Percentiles rank a stretch among this genome's conserved stretches.
Evolutionary conservation across 2,113 vertebrate species (phyloP).

Genomic region (Paralichthys olivaceus): DNA sequence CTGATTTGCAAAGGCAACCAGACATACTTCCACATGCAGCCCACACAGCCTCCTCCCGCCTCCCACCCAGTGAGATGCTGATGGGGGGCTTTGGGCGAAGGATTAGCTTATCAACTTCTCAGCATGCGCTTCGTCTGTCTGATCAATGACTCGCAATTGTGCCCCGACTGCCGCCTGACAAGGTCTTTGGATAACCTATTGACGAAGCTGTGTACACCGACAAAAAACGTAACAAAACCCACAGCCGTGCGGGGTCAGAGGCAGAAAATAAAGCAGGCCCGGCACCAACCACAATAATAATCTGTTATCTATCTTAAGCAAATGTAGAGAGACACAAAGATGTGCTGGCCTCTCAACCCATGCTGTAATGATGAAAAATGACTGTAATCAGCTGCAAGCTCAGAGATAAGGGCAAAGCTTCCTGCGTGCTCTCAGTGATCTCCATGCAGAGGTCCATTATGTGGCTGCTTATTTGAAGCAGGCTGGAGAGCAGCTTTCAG

Average conservation of each 20-base stretch:
- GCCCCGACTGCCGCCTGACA: slow-evolving; percentile 67
- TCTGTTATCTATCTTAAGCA: slow-evolving; percentile 56
- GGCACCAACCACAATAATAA: slow-evolving; percentile 30
- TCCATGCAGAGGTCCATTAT: slow-evolving; percentile 46
- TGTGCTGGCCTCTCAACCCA: slow-evolving; percentile 36
- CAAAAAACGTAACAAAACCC: slow-evolving; percentile 58
- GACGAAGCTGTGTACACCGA: slow-evolving; percentile 59
- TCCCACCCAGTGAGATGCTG: slow-evolving; percentile 59
- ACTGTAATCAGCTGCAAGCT: slow-evolving; percentile 50
- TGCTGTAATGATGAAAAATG: slow-evolving; percentile 70
- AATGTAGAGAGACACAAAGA: slow-evolving; percentile 60
- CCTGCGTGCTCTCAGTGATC: slow-evolving; percentile 36
- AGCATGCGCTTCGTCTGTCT: slow-evolving; percentile 67
- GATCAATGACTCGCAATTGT: slow-evolving; percentile 81
- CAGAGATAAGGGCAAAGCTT: slow-evolving; percentile 51
- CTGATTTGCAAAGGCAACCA: slow-evolving; percentile 22
- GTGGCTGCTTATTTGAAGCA: slow-evolving; percentile 42
- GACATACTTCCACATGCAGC: slow-evolving; percentile 53
- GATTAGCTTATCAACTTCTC: slow-evolving; percentile 85
- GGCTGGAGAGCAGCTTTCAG: slow-evolving; percentile 33
- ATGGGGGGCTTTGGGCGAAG: slow-evolving; percentile 69
- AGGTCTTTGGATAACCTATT: slow-evolving; percentile 85
- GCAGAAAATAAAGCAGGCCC: slow-evolving; percentile 24
- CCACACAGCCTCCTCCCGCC: slow-evolving; percentile 46
- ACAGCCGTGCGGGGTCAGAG: slow-evolving; percentile 29